Evolutionary conservation across 2,797 vertebrate species (phyloP).

Genomic region (Nannoperca obscura): DNA sequence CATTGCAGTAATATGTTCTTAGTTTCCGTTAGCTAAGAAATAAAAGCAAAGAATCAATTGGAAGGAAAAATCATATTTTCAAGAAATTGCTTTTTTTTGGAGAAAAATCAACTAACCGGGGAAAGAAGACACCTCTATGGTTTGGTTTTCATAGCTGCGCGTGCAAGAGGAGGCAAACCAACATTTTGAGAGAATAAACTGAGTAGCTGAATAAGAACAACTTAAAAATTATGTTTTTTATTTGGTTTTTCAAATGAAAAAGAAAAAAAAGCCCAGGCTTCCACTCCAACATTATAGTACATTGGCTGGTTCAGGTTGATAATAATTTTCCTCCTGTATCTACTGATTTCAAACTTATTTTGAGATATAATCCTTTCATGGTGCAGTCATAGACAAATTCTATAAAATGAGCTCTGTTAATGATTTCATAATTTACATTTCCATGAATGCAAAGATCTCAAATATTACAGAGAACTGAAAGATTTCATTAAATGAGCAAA

Average conservation of each 20-base stretch:
- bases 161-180: neutral
- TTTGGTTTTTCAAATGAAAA: neutral
- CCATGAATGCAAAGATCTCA: neutral
- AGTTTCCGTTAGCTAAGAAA: neutral
- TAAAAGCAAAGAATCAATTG: neutral
- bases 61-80: neutral
- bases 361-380: neutral
- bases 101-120: neutral
- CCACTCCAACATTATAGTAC: neutral
- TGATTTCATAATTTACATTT: constrained; percentile 10
- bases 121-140: neutral
- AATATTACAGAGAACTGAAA: constrained; percentile 26
- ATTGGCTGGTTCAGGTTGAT: neutral
- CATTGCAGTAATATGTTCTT: neutral
- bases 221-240: neutral
- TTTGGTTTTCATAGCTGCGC: neutral
- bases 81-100: neutral
- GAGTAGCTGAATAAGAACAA: neutral
- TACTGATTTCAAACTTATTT: neutral
- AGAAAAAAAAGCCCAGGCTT: neutral
- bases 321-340: neutral
- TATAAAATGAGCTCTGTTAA: neutral
- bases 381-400: neutral
- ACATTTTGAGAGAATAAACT: neutral
- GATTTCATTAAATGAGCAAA: constrained; percentile 9